Percentiles rank a stretch among this genome's conserved stretches.
Evolutionary conservation across 2,888 invertebrate genomes (phyloP).

Genomic region (Mechanitis mazaeus): DNA sequence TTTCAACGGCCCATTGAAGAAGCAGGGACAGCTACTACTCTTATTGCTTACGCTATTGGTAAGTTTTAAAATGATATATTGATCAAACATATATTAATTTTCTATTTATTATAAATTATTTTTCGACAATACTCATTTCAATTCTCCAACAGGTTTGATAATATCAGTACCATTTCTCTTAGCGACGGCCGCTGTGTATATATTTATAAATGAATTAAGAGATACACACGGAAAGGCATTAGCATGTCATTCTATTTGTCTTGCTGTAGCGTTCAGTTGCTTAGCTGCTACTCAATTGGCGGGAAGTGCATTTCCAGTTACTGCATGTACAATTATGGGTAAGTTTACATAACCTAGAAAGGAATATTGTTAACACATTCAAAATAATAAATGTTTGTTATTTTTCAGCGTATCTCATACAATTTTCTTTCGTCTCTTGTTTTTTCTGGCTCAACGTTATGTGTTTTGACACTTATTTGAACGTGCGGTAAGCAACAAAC

Average conservation of each 20-base stretch:
- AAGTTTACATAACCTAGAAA: constrained; percentile 30
- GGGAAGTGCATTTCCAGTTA: constrained; percentile 62
- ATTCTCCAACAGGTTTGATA: constrained; percentile 54
- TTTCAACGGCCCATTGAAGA: constrained; percentile 55
- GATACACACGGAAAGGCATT: constrained; percentile 76
- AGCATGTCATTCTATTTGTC: constrained; percentile 74
- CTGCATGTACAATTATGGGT: constrained; percentile 71
- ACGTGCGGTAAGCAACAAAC: constrained; percentile 65
- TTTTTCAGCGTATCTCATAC: constrained; percentile 79
- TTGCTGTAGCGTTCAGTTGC: constrained; percentile 73
- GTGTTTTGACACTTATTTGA: constrained; percentile 80
- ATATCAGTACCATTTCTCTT: constrained; percentile 73
- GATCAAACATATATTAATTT: too few relatives aligned
- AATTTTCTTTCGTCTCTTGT: constrained; percentile 80
- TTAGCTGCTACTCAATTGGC: constrained; percentile 75
- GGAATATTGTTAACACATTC: constrained; percentile 6
- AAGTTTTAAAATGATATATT: constrained; percentile 13
- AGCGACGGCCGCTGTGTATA: constrained; percentile 67
- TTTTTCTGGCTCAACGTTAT: constrained; percentile 83
- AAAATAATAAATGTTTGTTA: constrained; percentile 27
- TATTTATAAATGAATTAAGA: constrained; percentile 69
- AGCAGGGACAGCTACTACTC: constrained; percentile 52
- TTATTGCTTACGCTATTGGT: constrained; percentile 66
- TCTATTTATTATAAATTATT: too few relatives aligned
- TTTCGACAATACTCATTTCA: too few relatives aligned